Evolutionary conservation across 92 coral and sea anemone species (phyloP).

Genomic region (Phenganax marumi): DNA sequence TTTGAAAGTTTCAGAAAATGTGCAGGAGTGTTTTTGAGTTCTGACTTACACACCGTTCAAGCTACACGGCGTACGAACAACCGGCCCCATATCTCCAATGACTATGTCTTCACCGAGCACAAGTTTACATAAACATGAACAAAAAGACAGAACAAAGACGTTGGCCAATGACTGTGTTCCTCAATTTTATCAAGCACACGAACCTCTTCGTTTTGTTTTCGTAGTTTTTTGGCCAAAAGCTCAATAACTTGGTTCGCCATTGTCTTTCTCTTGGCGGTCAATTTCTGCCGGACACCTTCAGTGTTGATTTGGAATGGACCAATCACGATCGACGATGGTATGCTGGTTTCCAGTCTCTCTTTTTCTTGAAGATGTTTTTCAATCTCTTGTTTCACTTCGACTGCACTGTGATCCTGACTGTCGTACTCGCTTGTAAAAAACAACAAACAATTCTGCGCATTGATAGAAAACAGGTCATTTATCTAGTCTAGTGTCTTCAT

Average conservation of each 20-base stretch:
- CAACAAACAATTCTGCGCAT: too few species aligned
- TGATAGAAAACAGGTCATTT: too few species aligned
- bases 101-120: too few species aligned
- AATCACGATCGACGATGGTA: constrained; percentile 86
- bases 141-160: neutral
- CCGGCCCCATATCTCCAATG: too few species aligned
- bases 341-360: constrained; percentile 75
- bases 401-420: constrained; percentile 90
- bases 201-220: constrained; percentile 95
- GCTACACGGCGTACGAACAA: too few species aligned
- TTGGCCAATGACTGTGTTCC: neutral
- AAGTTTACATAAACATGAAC: too few species aligned
- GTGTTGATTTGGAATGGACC: constrained; percentile 90
- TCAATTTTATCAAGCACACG: neutral
- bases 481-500: too few species aligned
- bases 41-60: too few species aligned
- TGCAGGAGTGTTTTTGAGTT: too few species aligned
- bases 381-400: constrained; percentile 98
- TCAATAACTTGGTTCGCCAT: constrained; percentile 95
- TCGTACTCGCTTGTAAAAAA: constrained; percentile 70
- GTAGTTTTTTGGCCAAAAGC: constrained; percentile 92
- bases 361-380: constrained; percentile 87
- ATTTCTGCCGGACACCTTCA: constrained; percentile 78
- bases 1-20: too few species aligned
- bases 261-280: constrained; percentile 90